These are phyloP conservation scores for Formicarius rufipectus DNA, from an alignment of 2,113 vertebrate genomes.

Conservation along the genomic window DNA sequence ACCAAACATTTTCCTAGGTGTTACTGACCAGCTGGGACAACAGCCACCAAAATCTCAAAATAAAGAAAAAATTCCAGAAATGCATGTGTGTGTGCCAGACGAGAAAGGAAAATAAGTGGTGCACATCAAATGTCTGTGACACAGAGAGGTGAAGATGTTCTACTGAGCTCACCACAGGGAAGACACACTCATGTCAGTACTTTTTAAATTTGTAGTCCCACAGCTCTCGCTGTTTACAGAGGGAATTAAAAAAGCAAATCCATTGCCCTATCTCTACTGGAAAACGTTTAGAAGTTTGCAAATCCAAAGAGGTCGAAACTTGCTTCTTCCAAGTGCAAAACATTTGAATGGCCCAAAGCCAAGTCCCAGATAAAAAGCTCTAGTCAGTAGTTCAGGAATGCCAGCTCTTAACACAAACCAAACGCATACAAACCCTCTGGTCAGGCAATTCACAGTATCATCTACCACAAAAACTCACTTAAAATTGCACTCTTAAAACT, in stretches of 20 bases:
- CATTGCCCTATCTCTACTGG: background rate
- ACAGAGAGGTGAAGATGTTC: background rate
- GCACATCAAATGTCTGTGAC: background rate
- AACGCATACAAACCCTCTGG: conserved; percentile 1
- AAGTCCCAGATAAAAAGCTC: conserved; percentile 8
- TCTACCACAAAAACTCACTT: background rate
- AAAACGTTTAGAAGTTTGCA: background rate
- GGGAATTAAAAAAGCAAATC: background rate
- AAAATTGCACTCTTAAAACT: background rate
- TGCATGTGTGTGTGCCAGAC: background rate
- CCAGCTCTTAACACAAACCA: conserved; percentile 35
- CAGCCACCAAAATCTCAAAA: background rate
- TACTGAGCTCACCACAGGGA: background rate
- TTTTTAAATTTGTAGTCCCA: background rate
- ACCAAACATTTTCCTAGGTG: background rate
- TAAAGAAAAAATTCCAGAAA: background rate
- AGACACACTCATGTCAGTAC: rapidly evolving
- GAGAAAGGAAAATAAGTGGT: background rate
- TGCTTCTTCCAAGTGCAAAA: conserved; percentile 36
- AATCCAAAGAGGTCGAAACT: conserved; percentile 2
- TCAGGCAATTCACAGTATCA: background rate
- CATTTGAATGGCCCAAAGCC: conserved; percentile 25
- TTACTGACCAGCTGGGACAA: background rate
- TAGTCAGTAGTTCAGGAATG: conserved; percentile 37
- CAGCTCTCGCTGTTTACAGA: background rate